These are phyloP conservation scores for Apodemus agrarius DNA, from an alignment of 2,797 vertebrate genomes.

Conservation along the genomic window DNA sequence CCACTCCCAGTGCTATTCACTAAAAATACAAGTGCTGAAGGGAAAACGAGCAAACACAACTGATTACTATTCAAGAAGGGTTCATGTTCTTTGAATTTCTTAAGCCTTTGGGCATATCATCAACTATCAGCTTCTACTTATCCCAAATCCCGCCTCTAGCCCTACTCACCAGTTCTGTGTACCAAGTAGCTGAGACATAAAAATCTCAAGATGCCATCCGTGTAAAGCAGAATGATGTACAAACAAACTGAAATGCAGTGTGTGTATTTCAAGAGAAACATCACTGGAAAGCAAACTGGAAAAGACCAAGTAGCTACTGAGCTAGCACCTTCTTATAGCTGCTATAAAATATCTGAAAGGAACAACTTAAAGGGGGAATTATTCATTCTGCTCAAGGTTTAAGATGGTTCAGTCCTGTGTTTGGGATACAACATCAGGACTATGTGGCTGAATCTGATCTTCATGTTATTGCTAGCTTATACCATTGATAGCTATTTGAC, in stretches of 20 bases:
- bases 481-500: not conserved
- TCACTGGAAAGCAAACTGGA: not conserved
- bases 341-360: not conserved
- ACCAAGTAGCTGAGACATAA: not conserved
- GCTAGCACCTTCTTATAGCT: not conserved
- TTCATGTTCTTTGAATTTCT: not conserved
- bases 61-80: not conserved
- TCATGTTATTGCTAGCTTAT: not conserved
- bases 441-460: not conserved
- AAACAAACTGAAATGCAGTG: not conserved
- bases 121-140: not conserved
- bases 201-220: not conserved
- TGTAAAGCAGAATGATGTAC: not conserved
- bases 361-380: not conserved
- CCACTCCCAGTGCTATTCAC: not conserved
- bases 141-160: not conserved
- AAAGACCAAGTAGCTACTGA: not conserved
- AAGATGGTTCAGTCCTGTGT: not conserved
- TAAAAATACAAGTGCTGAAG: not conserved
- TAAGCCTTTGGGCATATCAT: not conserved
- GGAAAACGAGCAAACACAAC: not conserved
- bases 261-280: not conserved
- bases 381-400: not conserved
- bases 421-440: not conserved
- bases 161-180: not conserved